Evolutionary conservation across 2,797 vertebrate species (phyloP).

Genomic region (Diglossa cyanea): DNA sequence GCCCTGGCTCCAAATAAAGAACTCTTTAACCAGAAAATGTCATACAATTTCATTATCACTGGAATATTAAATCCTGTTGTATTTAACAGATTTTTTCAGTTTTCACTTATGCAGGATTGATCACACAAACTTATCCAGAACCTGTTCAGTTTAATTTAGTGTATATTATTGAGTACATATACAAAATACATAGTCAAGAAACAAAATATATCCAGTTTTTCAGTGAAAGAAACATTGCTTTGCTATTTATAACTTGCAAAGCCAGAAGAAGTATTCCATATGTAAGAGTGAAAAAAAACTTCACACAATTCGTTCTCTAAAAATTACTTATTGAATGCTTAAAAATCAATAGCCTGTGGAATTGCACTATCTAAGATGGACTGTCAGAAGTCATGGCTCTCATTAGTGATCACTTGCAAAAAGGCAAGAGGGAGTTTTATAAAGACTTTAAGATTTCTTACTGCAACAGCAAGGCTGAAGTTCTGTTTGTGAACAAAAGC

Average conservation of each 20-base stretch:
- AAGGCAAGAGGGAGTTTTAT: background rate
- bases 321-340: background rate
- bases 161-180: background rate
- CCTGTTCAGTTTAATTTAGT: background rate
- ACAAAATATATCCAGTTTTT: background rate
- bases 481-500: background rate
- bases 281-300: background rate
- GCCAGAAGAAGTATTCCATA: background rate
- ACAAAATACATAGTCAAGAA: background rate
- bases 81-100: background rate
- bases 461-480: background rate
- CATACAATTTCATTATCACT: background rate
- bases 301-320: background rate
- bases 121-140: background rate
- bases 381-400: background rate
- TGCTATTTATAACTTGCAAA: background rate
- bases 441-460: background rate
- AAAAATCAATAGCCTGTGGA: background rate
- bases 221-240: background rate
- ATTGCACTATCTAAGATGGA: background rate
- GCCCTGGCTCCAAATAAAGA: background rate
- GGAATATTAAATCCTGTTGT: background rate
- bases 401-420: background rate
- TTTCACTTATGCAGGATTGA: background rate
- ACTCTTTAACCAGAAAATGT: background rate